Base-by-base conservation (phyloP, 2,113 vertebrate species). In the Neopipo cinnamomea region DNA sequence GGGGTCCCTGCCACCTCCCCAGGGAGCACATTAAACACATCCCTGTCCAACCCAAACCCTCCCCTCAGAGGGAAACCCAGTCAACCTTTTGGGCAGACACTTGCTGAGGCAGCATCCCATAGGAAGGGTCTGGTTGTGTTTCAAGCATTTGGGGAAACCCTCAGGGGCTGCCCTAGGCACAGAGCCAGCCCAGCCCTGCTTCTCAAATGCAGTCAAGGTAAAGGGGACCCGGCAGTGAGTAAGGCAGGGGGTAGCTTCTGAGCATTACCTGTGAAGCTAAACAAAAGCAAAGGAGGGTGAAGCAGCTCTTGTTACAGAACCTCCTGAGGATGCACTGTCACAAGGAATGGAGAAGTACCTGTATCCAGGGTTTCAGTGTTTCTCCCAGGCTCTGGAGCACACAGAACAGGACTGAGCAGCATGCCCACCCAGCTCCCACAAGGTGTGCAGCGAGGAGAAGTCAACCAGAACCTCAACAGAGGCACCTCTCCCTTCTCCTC, bases 31-130 rank as follows among this genome's bases (percentile, higher is more conserved):
- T 16, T 9, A 28, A 14, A 28, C 14, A 8, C 42, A 18, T 15
- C 25, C 50, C 59, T 11, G 11, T 7, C 42, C 49, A 46, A 3
- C 24, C 33, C 35, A 8, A 27, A 9, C 13, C 35, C 37, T 30
- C 8, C 13, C 8, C 21, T n/a, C 47, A 1, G 27, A 28, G 25
- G 31, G 21, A 39, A 55, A 8, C 6, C 10, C 5, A 4, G 1
- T 3, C 4, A 0, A 15, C 37, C 21, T 37, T 25, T 19, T 0
- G 0, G 49, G 35, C 35, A 77, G 50, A 23, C 20, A 1, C 21
- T 49, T 31, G 22, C 88, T 5, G 4, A 52, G 55, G 49, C 31
- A 55, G 47, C 33, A 31, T 18, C 6, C 1, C 53, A 4, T 2
- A 8, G 65, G 5, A 16, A 46, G 28, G 25, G 20, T 5, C 18